phyloP scores from a whole-genome alignment of 2,797 vertebrate genomes.

The Onychomys torridus region DNA sequence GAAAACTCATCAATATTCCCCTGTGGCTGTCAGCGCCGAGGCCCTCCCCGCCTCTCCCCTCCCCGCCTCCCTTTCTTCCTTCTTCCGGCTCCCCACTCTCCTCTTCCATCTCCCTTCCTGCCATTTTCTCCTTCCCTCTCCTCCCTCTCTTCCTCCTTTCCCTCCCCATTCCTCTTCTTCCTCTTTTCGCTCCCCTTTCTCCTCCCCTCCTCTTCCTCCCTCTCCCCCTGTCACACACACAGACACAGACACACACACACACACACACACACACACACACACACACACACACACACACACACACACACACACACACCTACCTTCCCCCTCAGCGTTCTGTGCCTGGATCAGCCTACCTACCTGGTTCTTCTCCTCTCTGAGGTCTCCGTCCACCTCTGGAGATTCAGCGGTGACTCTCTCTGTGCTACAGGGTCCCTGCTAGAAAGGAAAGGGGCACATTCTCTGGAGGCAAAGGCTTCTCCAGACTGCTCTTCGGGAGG shows the following conservation, averaged over 20 bases:
- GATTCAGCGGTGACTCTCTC: background rate
- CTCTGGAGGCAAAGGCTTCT: background rate
- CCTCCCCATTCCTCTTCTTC: background rate
- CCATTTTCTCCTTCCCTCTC: background rate
- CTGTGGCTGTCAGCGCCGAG: conserved; percentile 44
- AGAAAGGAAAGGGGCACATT: background rate
- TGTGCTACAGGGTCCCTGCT: background rate
- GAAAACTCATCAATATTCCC: conserved; percentile 87
- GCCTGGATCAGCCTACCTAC: background rate
- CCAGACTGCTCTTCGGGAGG: background rate
- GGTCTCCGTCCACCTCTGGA: background rate
- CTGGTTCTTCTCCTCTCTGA: background rate
- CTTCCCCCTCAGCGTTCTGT: background rate
- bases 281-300: background rate
- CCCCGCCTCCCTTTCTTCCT: background rate
- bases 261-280: background rate
- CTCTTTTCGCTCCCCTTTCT: background rate
- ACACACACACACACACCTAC: background rate
- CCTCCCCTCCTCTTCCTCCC: background rate
- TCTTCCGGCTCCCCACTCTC: too few species aligned
- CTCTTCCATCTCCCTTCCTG: background rate
- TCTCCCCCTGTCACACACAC: background rate
- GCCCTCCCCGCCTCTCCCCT: background rate
- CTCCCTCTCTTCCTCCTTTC: background rate
- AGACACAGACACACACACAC: background rate